phyloP scores from a whole-genome alignment of 23 tunicate species.

The Botrylloides violaceus region DNA sequence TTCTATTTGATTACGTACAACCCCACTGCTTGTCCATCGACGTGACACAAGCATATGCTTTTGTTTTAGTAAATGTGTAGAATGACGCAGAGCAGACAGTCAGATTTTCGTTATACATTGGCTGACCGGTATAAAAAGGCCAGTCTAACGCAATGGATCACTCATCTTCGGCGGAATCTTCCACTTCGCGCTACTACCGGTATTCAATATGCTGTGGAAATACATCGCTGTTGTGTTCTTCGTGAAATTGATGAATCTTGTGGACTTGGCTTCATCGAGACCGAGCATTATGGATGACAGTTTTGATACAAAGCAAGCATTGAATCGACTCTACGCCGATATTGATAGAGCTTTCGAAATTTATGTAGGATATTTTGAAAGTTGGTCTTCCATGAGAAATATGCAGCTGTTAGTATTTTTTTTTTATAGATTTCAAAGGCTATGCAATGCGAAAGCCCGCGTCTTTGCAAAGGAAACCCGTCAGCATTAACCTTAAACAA shows the following conservation, averaged over 20 bases:
- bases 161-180: too few species aligned
- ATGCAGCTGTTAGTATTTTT: not conserved
- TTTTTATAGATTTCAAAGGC: constrained; percentile 8
- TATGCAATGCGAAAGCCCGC: not conserved
- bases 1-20: not conserved
- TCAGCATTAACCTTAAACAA: not conserved
- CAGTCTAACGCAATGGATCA: too few species aligned
- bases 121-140: too few species aligned
- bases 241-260: not conserved
- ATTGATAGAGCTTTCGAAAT: constrained; percentile 7
- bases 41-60: not conserved
- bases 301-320: constrained; percentile 2
- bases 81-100: not conserved
- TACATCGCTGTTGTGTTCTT: not conserved
- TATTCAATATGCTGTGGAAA: not conserved
- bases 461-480: not conserved
- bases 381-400: too few species aligned
- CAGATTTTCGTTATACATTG: too few species aligned
- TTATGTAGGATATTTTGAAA: constrained; percentile 2
- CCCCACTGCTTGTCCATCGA: too few species aligned
- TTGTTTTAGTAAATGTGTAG: not conserved
- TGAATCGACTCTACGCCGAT: not conserved
- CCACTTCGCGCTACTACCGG: too few species aligned
- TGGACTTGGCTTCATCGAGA: not conserved
- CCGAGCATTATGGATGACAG: not conserved